A percentile compares a stretch with the other conserved stretches of the same genome.
phyloP scores from a whole-genome alignment of 2,113 vertebrate species.

The Alaudala cheleensis region DNA sequence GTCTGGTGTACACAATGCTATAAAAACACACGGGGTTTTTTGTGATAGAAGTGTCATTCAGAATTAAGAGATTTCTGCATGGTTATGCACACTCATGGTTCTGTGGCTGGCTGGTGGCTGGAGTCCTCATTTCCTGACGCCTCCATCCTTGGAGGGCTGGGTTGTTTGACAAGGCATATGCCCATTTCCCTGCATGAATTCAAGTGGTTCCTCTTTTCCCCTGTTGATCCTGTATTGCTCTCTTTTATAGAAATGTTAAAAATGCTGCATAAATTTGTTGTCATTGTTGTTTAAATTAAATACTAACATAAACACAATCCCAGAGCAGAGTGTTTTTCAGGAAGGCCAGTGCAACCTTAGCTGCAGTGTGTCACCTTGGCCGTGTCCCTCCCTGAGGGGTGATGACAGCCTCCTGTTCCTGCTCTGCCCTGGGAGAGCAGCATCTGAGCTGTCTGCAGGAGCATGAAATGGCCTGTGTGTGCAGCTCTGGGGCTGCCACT shows the following conservation, averaged over 20 bases:
- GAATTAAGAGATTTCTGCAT: slow-evolving; percentile 1
- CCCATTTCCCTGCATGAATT: background rate
- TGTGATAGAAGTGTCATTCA: background rate
- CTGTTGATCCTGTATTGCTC: background rate
- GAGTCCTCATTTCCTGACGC: background rate
- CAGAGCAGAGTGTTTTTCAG: background rate
- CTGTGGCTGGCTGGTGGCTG: background rate
- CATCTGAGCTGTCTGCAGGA: background rate
- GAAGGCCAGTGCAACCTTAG: background rate
- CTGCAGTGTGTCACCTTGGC: background rate
- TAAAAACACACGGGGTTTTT: background rate
- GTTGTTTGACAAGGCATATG: background rate
- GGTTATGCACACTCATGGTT: background rate
- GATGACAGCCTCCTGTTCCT: background rate
- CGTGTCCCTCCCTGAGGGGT: background rate
- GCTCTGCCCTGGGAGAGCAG: background rate
- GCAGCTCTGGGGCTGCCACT: background rate
- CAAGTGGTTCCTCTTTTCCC: background rate
- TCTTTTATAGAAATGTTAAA: background rate
- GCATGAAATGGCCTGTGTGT: background rate
- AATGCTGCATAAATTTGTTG: background rate
- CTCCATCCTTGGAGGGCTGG: background rate
- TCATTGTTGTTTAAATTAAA: background rate
- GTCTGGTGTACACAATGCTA: background rate
- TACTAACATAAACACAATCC: background rate